Percentiles rank a stretch among this genome's conserved stretches.
phyloP scores from a whole-genome alignment of 2,113 vertebrate species.

The Sylvietta virens region DNA sequence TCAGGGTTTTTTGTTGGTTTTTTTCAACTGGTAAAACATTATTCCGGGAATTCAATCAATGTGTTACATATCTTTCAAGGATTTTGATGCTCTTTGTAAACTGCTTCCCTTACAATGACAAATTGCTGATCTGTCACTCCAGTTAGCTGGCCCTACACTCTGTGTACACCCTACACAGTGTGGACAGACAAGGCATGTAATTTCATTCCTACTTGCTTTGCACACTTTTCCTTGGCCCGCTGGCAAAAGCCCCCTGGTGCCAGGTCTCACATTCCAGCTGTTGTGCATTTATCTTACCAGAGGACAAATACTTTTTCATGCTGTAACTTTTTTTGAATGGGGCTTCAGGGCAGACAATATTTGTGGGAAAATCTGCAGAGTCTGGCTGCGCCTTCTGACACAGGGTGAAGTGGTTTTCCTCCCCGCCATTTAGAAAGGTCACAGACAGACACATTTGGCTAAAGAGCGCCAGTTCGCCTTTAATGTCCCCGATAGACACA shows the following conservation, averaged over 20 bases:
- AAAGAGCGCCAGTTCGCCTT: neutral
- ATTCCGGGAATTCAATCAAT: slow-evolving; percentile 30
- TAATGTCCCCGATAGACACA: accelerated
- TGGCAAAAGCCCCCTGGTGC: slow-evolving; percentile 69
- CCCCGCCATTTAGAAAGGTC: neutral
- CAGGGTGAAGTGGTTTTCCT: neutral
- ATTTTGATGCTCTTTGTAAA: slow-evolving; percentile 47
- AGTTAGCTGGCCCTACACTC: neutral
- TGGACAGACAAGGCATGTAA: slow-evolving; percentile 57
- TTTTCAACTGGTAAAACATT: neutral
- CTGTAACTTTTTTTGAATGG: neutral
- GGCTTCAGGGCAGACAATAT: slow-evolving; percentile 40
- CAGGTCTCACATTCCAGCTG: slow-evolving; percentile 69
- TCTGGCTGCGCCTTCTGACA: neutral
- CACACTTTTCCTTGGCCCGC: slow-evolving; percentile 53
- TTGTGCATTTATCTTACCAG: slow-evolving; percentile 67
- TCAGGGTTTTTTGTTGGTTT: neutral
- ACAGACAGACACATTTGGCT: neutral
- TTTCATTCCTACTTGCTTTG: slow-evolving; percentile 53
- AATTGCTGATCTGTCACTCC: slow-evolving; percentile 39
- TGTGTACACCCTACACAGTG: neutral
- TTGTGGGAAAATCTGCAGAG: slow-evolving; percentile 41
- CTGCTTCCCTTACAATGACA: slow-evolving; percentile 44
- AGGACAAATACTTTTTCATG: slow-evolving; percentile 29
- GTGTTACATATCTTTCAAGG: slow-evolving; percentile 51